These are phyloP conservation scores for Peromyscus eremicus DNA, from an alignment of 2,797 vertebrate species.

Conservation along the genomic window DNA sequence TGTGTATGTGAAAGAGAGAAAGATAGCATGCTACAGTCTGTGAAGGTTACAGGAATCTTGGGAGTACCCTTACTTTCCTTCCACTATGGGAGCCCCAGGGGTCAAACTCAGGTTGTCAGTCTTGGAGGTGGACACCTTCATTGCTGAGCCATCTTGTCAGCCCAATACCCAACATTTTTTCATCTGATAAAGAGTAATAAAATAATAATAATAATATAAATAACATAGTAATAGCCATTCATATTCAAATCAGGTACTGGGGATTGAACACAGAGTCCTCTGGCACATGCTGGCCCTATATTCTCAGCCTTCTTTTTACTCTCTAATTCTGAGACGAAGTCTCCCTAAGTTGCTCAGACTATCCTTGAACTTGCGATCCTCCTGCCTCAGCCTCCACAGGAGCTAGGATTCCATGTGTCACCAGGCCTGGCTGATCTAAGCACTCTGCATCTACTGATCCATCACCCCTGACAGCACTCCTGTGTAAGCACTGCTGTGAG, in stretches of 20 bases:
- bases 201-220: not conserved
- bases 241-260: not conserved
- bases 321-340: not conserved
- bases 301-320: not conserved
- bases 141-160: not conserved
- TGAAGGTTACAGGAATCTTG: not conserved
- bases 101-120: not conserved
- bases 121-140: not conserved
- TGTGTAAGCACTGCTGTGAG: not conserved
- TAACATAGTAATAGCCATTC: not conserved
- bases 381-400: not conserved
- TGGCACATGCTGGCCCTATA: not conserved
- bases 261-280: not conserved
- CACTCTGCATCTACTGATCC: not conserved
- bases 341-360: not conserved
- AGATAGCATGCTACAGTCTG: not conserved
- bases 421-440: not conserved
- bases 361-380: not conserved
- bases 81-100: not conserved
- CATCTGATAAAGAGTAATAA: conserved; percentile 23
- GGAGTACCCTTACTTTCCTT: not conserved
- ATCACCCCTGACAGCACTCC: not conserved
- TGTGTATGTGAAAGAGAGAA: not conserved
- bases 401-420: not conserved
- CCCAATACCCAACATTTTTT: not conserved